Base-by-base conservation (phyloP, 2,113 vertebrate genomes). In the Tringa solitaria region DNA sequence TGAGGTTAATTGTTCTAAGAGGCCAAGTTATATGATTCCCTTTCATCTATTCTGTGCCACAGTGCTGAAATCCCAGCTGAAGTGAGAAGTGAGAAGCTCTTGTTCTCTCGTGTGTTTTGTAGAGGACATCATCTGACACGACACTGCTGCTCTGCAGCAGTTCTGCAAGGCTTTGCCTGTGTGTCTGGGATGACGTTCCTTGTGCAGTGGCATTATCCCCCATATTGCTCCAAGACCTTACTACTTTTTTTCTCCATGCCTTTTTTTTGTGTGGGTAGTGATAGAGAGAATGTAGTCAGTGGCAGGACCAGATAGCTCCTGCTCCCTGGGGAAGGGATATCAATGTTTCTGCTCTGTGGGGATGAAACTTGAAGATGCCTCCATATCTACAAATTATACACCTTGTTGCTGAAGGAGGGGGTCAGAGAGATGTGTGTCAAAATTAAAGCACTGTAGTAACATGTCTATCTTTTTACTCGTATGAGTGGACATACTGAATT, bases 81-180 rank as follows among this genome's bases (percentile, higher is more conserved):
- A n/a, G n/a, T n/a, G n/a, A n/a, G n/a, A n/a, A 76, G 9, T 12
- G 61, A 24, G 45, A 26, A 72, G 22, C 6, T 4, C 30, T 72
- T 78, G 21, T 80, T 82, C 46, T 69, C 43, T 88, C 1, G 0
- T 0, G 0, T 57, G 9, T 32, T 37, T 46, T 51, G 26, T 21
- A n/a, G 67, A 87, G 54, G 24, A 53, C 24, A 20, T 87, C 3
- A 9, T 65, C 14, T 91, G 72, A 45, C 0, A 3, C 30, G 8
- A 4, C 10, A 10, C 65, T 64, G 73, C 50, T 61, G 6, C 65
- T 59, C 28, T 1, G 5, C 27, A 56, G 69, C 53, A 39, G 32
- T 80, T 91, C 74, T 69, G 43, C 4, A 9, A 56, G 24, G 26
- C 33, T 57, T 87, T 70, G 64, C 20, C 28, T 50, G 4, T 28